Evolutionary conservation across 2,113 vertebrate genomes (phyloP).

Genomic region (Lucifuga dentata): DNA sequence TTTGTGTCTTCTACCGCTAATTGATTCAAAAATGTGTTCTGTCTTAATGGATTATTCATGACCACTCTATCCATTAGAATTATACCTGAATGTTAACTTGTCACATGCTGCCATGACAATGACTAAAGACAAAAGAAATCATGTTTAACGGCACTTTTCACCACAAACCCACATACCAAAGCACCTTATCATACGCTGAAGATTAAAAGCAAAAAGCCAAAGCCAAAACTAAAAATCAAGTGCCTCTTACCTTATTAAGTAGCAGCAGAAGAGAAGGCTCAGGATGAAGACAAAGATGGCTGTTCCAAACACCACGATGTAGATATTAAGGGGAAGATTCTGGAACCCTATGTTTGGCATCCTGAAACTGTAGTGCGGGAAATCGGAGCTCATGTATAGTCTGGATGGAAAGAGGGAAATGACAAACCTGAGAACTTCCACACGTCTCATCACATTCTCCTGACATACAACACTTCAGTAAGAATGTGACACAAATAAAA

Average conservation of each 20-base stretch:
- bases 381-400: conserved; percentile 96
- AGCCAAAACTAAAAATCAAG: neutral
- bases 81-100: too few species aligned
- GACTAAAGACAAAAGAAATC: neutral
- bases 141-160: conserved; percentile 43
- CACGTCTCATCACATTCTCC: neutral
- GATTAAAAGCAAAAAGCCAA: neutral
- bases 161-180: conserved; percentile 14
- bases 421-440: neutral
- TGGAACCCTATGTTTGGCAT: conserved; percentile 99
- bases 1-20: too few species aligned
- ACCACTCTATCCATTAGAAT: too few species aligned
- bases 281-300: conserved; percentile 99
- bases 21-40: too few species aligned
- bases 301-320: conserved; percentile 98
- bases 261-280: conserved; percentile 99
- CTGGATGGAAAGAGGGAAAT: conserved; percentile 75
- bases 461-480: neutral
- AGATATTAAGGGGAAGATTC: conserved; percentile 99
- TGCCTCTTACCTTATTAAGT: conserved; percentile 93
- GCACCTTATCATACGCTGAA: conserved; percentile 4
- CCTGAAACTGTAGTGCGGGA: conserved; percentile 96
- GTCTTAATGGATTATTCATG: too few species aligned
- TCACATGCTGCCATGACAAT: neutral
- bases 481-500: neutral